Conservation (phyloP, 2,797 vertebrate genomes). For the Schizopygopsis malacanthus region DNA sequence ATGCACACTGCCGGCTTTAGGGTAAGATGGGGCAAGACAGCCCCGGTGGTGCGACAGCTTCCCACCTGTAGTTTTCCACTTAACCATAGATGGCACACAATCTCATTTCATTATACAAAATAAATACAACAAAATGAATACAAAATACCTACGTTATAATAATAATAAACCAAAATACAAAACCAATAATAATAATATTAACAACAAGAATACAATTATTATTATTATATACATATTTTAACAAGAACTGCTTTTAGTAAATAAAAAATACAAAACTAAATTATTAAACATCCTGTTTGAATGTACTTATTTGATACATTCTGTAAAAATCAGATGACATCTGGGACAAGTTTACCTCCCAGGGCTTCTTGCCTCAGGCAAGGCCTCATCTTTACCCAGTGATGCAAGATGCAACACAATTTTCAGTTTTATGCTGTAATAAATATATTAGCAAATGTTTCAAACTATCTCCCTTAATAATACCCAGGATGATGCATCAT, state of each 20-base stretch:
- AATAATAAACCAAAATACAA: too few species aligned
- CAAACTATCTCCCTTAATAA: background rate
- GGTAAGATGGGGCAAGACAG: background rate
- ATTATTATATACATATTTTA: too few species aligned
- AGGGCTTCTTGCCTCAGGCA: background rate
- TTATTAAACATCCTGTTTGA: background rate
- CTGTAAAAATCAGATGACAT: background rate
- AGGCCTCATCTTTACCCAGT: background rate
- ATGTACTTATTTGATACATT: background rate
- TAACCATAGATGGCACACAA: background rate
- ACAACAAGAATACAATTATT: too few species aligned
- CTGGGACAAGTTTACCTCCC: too few species aligned
- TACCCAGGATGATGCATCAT: background rate
- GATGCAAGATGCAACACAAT: slow-evolving; percentile 12
- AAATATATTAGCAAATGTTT: background rate
- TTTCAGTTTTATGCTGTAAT: background rate
- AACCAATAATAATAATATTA: too few species aligned
- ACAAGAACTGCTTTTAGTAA: background rate
- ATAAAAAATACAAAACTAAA: background rate
- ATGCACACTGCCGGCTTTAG: slow-evolving; percentile 8
- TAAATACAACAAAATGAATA: too few species aligned
- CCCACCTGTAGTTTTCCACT: background rate
- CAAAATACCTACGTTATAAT: too few species aligned
- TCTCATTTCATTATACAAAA: background rate
- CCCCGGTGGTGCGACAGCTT: slow-evolving; percentile 17